Evolutionary conservation across 2,113 vertebrate genomes (phyloP).

Genomic region (Cranoglanis bouderius): DNA sequence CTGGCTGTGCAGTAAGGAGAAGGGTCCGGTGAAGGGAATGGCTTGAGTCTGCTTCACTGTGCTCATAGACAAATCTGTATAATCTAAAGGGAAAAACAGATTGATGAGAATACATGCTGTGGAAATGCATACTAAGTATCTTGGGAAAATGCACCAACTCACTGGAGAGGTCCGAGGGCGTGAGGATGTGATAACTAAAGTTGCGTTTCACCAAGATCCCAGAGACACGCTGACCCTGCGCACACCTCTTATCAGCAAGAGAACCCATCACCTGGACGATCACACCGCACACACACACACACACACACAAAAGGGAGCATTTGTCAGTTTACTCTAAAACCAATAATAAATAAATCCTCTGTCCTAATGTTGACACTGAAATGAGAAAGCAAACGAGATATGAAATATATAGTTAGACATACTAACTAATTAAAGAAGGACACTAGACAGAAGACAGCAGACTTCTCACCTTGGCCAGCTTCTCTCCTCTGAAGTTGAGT

Average conservation of each 20-base stretch:
- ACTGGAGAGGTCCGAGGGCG: slow-evolving; percentile 93
- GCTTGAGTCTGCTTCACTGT: slow-evolving; percentile 94
- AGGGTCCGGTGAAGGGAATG: slow-evolving; percentile 89
- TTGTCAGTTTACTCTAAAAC: neutral
- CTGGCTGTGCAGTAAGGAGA: slow-evolving; percentile 85
- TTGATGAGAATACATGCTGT: neutral
- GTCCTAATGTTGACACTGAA: neutral
- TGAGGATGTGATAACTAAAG: slow-evolving; percentile 97
- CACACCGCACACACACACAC: neutral
- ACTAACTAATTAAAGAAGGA: neutral
- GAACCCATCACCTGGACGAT: slow-evolving; percentile 88
- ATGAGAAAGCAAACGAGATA: neutral
- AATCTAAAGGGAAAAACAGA: slow-evolving; percentile 72
- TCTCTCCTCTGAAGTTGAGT: slow-evolving; percentile 96
- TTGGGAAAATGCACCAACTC: slow-evolving; percentile 58
- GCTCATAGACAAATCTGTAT: slow-evolving; percentile 92
- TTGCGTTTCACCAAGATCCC: slow-evolving; percentile 96
- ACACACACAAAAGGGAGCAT: neutral
- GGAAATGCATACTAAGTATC: neutral
- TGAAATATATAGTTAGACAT: neutral
- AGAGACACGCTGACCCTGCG: slow-evolving; percentile 90
- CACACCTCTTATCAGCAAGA: slow-evolving; percentile 90
- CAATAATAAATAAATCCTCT: neutral
- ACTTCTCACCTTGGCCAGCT: slow-evolving; percentile 88
- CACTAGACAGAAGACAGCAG: neutral